These are phyloP conservation scores for Megamerina dolium DNA, from an alignment of 2,888 invertebrate species.

Conservation along the genomic window DNA sequence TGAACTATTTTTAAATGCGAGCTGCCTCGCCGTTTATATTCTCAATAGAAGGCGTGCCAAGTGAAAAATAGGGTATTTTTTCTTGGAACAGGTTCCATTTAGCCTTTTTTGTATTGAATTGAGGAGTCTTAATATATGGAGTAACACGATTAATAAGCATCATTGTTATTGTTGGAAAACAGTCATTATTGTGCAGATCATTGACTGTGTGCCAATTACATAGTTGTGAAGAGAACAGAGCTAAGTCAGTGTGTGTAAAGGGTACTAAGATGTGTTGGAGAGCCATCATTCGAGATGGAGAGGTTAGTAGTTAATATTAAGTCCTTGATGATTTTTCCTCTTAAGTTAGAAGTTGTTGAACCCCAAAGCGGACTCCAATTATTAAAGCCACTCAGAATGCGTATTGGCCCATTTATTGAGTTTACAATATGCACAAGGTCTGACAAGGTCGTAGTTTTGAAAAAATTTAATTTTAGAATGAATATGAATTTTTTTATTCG, in stretches of 20 bases:
- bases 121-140: neutral
- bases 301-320: neutral
- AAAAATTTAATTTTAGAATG: too few species aligned
- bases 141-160: neutral
- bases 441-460: too few species aligned
- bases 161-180: neutral
- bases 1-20: neutral
- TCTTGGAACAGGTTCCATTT: neutral
- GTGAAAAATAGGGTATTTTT: neutral
- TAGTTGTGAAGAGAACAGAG: neutral
- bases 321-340: neutral
- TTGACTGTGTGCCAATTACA: slow-evolving; percentile 1
- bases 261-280: slow-evolving; percentile 8
- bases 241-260: slow-evolving; percentile 3
- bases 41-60: neutral
- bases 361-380: slow-evolving; percentile 4
- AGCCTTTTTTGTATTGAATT: neutral
- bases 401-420: too few species aligned
- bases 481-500: too few species aligned
- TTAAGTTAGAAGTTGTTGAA: neutral
- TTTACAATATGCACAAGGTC: too few species aligned
- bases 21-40: neutral
- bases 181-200: slow-evolving; percentile 6
- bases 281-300: slow-evolving; percentile 1
- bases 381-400: slow-evolving; percentile 1